Percentiles rank a stretch among this genome's conserved stretches.
Evolutionary conservation across 2,797 vertebrate species (phyloP).

Genomic region (Eremophila alpestris): DNA sequence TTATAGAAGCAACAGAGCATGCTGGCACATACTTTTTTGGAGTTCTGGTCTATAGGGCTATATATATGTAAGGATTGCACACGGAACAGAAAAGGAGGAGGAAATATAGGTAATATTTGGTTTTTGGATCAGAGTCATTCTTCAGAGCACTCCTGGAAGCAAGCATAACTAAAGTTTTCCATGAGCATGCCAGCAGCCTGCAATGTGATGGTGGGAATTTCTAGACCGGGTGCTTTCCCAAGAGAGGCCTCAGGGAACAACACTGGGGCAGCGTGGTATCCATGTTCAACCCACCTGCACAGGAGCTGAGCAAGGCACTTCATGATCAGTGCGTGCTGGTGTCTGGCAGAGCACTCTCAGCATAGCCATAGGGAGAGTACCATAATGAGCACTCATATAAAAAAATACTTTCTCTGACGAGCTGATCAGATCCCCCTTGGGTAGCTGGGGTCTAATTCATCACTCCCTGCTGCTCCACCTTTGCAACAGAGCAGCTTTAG

Average conservation of each 20-base stretch:
- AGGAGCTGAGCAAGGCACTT: neutral
- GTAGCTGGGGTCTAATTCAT: neutral
- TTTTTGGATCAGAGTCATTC: neutral
- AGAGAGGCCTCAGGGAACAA: neutral
- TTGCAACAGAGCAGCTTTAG: neutral
- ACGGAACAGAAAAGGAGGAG: neutral
- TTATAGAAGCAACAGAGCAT: neutral
- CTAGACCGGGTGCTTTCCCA: neutral
- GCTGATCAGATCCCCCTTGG: neutral
- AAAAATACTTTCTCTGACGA: neutral
- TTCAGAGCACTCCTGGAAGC: neutral
- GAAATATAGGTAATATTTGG: neutral
- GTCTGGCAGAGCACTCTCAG: neutral
- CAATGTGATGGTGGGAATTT: neutral
- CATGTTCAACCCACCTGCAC: rapidly evolving
- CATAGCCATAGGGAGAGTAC: neutral
- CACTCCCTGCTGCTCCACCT: neutral
- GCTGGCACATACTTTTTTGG: neutral
- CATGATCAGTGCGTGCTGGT: neutral
- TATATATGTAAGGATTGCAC: neutral
- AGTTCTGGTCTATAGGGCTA: neutral
- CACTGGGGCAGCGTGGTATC: rapidly evolving
- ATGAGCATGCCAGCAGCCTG: neutral
- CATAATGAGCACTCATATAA: neutral
- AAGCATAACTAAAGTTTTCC: neutral